phyloP scores from a whole-genome alignment of 2,113 vertebrate species.

The Tupaia chinensis region DNA sequence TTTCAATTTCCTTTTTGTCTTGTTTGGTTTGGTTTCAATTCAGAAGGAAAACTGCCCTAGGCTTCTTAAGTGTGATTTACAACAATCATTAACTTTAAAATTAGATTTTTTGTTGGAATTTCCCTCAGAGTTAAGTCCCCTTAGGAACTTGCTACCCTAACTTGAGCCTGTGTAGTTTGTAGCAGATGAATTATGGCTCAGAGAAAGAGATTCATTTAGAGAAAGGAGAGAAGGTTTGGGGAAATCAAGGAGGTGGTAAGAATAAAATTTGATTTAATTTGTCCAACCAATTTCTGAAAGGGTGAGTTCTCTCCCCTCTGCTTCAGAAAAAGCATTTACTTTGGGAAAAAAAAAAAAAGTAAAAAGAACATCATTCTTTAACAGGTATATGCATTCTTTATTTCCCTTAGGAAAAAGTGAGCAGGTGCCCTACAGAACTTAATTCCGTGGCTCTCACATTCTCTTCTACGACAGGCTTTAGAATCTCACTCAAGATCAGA shows the following conservation, averaged over 20 bases:
- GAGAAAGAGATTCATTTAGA: slow-evolving; percentile 37
- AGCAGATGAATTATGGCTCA: slow-evolving; percentile 45
- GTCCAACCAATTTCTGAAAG: background rate
- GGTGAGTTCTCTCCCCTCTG: background rate
- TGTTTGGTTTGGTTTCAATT: slow-evolving; percentile 12
- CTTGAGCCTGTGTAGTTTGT: background rate
- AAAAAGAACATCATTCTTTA: background rate
- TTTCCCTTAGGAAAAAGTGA: background rate
- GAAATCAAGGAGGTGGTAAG: background rate
- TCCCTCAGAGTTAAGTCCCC: slow-evolving; percentile 33
- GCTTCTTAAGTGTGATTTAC: slow-evolving; percentile 69
- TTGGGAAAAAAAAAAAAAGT: background rate
- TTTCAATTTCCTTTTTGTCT: slow-evolving; percentile 40
- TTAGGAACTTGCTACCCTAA: slow-evolving; percentile 60
- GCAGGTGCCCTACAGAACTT: background rate
- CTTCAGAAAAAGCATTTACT: background rate
- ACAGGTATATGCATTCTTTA: background rate
- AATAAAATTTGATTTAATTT: slow-evolving; percentile 48
- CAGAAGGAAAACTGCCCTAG: background rate
- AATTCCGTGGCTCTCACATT: background rate
- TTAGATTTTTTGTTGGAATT: slow-evolving; percentile 57
- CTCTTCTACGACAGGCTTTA: background rate
- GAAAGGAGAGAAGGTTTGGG: slow-evolving; percentile 6
- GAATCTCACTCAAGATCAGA: background rate
- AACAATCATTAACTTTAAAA: slow-evolving; percentile 65